Conservation (phyloP, 2,797 vertebrate genomes). For the Poecilia wingei region DNA sequence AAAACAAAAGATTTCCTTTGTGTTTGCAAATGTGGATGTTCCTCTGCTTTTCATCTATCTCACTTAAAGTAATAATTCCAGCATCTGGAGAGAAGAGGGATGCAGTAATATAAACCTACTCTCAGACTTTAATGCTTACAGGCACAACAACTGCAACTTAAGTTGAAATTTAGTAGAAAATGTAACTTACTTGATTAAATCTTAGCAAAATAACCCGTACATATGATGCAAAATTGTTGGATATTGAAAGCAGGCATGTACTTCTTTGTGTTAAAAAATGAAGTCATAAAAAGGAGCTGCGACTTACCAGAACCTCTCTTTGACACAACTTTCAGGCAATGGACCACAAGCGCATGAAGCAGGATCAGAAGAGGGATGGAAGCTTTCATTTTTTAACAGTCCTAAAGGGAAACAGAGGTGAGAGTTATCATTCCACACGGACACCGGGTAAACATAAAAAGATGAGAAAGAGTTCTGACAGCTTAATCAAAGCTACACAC, state of each 20-base stretch:
- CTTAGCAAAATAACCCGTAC: slow-evolving; percentile 66
- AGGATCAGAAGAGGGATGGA: slow-evolving; percentile 92
- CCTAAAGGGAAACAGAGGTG: slow-evolving; percentile 64
- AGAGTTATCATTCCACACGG: slow-evolving; percentile 34
- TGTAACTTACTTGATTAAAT: slow-evolving; percentile 67
- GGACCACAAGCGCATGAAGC: slow-evolving; percentile 88
- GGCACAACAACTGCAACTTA: not conserved
- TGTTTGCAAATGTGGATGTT: slow-evolving; percentile 19
- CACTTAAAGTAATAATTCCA: not conserved
- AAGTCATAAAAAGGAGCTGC: not conserved
- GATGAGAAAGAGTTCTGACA: slow-evolving; percentile 23
- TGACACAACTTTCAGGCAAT: slow-evolving; percentile 95
- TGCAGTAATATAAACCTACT: not conserved
- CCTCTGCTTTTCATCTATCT: slow-evolving; percentile 9
- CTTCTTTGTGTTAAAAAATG: not conserved
- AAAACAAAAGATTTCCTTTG: slow-evolving; percentile 19
- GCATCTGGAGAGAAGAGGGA: not conserved
- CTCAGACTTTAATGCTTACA: slow-evolving; percentile 5
- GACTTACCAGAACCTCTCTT: slow-evolving; percentile 97
- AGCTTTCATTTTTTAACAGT: slow-evolving; percentile 93
- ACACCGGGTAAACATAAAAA: slow-evolving; percentile 1
- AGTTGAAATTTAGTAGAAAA: not conserved
- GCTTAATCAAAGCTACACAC: not conserved
- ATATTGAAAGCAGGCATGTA: not conserved
- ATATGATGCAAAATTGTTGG: slow-evolving; percentile 76